phyloP scores from a whole-genome alignment of 2,888 invertebrate species.

The Diarsia brunnea region DNA sequence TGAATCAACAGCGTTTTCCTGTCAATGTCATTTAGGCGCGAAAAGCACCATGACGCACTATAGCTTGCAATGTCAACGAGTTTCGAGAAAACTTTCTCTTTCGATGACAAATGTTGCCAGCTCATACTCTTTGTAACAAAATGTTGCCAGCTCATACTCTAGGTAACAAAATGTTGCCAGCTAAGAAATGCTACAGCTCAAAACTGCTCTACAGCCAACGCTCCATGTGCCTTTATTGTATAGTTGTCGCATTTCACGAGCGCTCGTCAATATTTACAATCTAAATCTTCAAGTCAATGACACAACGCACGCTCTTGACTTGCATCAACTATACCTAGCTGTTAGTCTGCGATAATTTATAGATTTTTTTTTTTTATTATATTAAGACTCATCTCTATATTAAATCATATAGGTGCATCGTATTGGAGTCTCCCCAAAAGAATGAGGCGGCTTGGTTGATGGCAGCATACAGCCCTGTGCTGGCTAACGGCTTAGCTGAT shows the following conservation, averaged over 20 bases:
- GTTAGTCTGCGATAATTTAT: constrained; percentile 26
- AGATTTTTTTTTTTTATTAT: background rate
- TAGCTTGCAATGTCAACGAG: constrained; percentile 15
- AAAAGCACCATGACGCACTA: background rate
- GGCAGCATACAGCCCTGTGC: constrained; percentile 96
- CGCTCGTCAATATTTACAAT: background rate
- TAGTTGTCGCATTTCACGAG: constrained; percentile 18
- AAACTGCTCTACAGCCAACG: constrained; percentile 40
- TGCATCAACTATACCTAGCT: constrained; percentile 25
- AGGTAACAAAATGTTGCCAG: constrained; percentile 12
- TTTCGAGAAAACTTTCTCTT: background rate
- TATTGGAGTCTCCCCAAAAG: constrained; percentile 97
- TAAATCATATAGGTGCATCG: constrained; percentile 93
- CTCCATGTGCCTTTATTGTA: constrained; percentile 47
- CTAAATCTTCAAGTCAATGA: background rate
- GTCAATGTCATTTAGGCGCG: background rate
- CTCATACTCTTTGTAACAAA: constrained; percentile 11
- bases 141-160: background rate
- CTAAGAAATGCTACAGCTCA: constrained; percentile 28
- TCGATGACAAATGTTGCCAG: constrained; percentile 11
- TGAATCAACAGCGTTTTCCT: background rate
- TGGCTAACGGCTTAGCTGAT: constrained; percentile 96
- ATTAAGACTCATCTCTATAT: constrained; percentile 3
- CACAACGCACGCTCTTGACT: constrained; percentile 8
- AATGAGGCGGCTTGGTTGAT: constrained; percentile 98